These are phyloP conservation scores for Podarcis muralis DNA, from an alignment of 2,113 vertebrate species.

Conservation along the genomic window DNA sequence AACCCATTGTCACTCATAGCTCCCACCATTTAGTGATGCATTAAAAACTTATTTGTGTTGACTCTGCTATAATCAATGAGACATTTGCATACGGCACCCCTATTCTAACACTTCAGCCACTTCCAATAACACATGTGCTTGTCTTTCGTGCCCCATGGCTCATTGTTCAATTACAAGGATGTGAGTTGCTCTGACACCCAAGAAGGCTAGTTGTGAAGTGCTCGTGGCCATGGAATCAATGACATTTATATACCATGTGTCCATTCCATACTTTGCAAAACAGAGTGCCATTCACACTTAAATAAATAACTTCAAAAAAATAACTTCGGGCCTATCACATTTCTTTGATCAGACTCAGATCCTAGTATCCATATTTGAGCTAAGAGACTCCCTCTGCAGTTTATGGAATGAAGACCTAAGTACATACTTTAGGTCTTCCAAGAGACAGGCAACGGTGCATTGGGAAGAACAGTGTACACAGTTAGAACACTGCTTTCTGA, in stretches of 20 bases:
- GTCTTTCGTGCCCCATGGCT: conserved; percentile 65
- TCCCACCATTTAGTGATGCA: conserved; percentile 64
- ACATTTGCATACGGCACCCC: conserved; percentile 53
- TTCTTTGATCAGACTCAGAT: conserved; percentile 23
- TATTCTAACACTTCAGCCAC: conserved; percentile 52
- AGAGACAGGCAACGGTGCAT: background rate
- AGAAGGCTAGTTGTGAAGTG: conserved; percentile 58
- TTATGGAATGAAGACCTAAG: background rate
- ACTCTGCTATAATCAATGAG: conserved; percentile 49
- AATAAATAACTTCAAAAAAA: conserved; percentile 48
- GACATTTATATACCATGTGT: conserved; percentile 58
- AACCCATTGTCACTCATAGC: conserved; percentile 48
- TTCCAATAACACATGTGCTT: conserved; percentile 52
- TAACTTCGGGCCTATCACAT: background rate
- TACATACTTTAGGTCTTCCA: background rate
- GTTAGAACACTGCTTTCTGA: background rate
- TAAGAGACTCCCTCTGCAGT: background rate
- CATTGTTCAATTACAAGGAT: conserved; percentile 68
- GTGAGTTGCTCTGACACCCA: conserved; percentile 65
- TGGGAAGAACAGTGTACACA: background rate
- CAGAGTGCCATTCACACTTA: conserved; percentile 12
- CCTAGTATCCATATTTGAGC: background rate
- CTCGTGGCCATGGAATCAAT: conserved; percentile 57
- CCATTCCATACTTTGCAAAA: conserved; percentile 39
- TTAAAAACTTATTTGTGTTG: conserved; percentile 69